Evolutionary conservation across 2,888 invertebrate species (phyloP).

Genomic region (Drosophila fulvimacula): DNA sequence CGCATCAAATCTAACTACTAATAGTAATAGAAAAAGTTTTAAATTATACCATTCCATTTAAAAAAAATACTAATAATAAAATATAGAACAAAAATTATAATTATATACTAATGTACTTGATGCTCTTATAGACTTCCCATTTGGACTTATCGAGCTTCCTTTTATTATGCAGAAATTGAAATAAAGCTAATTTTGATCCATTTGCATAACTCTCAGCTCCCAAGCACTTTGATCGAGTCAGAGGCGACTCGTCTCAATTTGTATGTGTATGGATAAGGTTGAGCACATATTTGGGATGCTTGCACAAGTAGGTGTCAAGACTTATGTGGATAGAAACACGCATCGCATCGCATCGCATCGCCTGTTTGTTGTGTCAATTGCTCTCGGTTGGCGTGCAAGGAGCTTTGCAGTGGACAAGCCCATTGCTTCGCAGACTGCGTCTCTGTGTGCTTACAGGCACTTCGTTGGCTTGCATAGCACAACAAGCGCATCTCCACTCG

Average conservation of each 20-base stretch:
- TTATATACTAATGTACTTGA: no score
- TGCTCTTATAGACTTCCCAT: no score
- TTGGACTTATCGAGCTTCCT: no score
- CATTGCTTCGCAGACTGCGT: not conserved
- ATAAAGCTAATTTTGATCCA: no score
- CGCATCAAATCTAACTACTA: no score
- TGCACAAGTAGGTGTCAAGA: slow-evolving; percentile 5
- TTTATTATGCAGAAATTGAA: no score
- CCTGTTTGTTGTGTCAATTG: slow-evolving; percentile 6
- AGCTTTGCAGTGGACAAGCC: not conserved
- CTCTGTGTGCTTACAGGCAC: not conserved
- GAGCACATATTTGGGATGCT: slow-evolving; percentile 5
- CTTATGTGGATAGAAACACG: not conserved
- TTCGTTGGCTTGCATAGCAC: slow-evolving; percentile 7
- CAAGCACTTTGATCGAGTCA: not conserved
- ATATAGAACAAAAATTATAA: no score
- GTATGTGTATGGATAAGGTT: not conserved
- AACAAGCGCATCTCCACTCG: slow-evolving; percentile 8
- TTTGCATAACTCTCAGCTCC: no score
- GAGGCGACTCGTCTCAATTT: not conserved
- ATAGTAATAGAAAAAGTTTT: no score
- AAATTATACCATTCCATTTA: no score
- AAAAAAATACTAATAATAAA: no score
- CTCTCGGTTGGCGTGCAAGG: not conserved
- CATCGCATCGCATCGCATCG: slow-evolving; percentile 3